Evolutionary conservation across 1,140 invertebrate species (phyloP).

Genomic region (Tetramorium simillimum): DNA sequence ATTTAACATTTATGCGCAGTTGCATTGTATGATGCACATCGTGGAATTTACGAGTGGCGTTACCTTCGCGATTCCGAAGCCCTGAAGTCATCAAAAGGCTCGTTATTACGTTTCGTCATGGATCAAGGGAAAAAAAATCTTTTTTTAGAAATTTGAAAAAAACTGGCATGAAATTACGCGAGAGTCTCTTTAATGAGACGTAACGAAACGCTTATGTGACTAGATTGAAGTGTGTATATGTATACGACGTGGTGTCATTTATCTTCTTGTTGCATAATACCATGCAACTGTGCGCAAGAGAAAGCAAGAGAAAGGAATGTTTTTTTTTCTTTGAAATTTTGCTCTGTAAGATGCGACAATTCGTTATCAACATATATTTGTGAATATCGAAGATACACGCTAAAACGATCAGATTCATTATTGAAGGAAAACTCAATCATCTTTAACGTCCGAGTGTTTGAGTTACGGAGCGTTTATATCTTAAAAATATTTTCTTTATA

Average conservation of each 20-base stretch:
- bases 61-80: neutral
- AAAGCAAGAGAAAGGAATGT: slow-evolving; percentile 41
- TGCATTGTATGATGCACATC: slow-evolving; percentile 9
- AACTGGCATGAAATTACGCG: neutral
- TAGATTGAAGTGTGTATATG: neutral
- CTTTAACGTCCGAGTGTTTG: neutral
- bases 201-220: neutral
- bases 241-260: neutral
- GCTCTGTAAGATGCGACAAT: neutral
- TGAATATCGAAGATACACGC: neutral
- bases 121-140: neutral
- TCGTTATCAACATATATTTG: neutral
- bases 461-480: neutral
- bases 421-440: neutral
- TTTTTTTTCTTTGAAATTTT: neutral
- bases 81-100: neutral
- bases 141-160: neutral
- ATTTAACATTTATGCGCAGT: slow-evolving; percentile 43
- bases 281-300: slow-evolving; percentile 2
- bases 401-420: neutral
- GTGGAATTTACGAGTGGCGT: neutral
- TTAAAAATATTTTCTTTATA: neutral
- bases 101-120: neutral
- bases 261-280: slow-evolving; percentile 34
- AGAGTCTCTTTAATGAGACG: slow-evolving; percentile 4